A percentile compares a stretch with the other conserved stretches of the same genome.
Evolutionary conservation across 1,140 invertebrate genomes (phyloP).

Genomic region (Drosophila melanica): DNA sequence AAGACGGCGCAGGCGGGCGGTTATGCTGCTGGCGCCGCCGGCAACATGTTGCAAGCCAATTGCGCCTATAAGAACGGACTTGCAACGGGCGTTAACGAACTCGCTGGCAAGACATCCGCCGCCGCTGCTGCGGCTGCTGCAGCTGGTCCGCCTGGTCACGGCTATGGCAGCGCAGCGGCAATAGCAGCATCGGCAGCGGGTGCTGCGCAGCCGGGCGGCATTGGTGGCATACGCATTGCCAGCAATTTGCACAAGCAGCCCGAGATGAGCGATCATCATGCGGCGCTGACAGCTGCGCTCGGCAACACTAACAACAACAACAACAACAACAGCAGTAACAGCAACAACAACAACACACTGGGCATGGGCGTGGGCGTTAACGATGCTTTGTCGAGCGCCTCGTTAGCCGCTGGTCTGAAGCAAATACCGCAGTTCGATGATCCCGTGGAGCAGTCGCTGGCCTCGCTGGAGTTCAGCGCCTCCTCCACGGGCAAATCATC

Average conservation of each 20-base stretch:
- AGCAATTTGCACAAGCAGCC: conserved; percentile 80
- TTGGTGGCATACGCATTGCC: conserved; percentile 76
- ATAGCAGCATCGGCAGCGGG: conserved; percentile 3
- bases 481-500: conserved; percentile 70
- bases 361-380: conserved; percentile 77
- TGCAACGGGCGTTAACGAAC: conserved; percentile 42
- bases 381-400: conserved; percentile 71
- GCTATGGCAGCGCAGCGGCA: conserved; percentile 34
- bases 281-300: conserved; percentile 58
- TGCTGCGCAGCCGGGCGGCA: conserved; percentile 32
- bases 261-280: conserved; percentile 67
- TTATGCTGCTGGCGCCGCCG: conserved; percentile 39
- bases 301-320: conserved; percentile 28
- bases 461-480: conserved; percentile 86
- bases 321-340: conserved; percentile 23
- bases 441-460: conserved; percentile 88
- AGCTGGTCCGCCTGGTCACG: conserved; percentile 27
- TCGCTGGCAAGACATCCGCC: conserved; percentile 10
- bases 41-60: conserved; percentile 25
- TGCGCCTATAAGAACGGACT: conserved; percentile 61
- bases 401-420: conserved; percentile 72
- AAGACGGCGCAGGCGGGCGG: conserved; percentile 53
- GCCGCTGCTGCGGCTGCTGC: conserved; percentile 12
- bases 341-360: conserved; percentile 40
- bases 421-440: conserved; percentile 85